These are phyloP conservation scores for Diuraphis noxia DNA, from an alignment of 1,140 invertebrate species.

Conservation along the genomic window DNA sequence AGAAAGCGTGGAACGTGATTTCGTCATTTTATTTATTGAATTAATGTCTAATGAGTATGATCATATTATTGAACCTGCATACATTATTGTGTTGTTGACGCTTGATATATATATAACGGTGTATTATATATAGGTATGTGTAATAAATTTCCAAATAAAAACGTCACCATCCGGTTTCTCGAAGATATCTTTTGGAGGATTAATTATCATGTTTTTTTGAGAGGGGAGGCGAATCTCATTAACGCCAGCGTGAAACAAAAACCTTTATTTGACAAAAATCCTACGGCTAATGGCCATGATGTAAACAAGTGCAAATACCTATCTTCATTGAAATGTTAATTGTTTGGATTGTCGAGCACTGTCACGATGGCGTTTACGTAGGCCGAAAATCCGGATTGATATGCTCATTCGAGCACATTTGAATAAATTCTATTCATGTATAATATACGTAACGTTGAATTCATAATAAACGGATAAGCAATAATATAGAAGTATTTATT, in stretches of 20 bases:
- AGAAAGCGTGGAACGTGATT: background rate
- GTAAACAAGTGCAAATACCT: background rate
- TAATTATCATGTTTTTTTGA: background rate
- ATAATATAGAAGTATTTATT: background rate
- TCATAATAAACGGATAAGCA: background rate
- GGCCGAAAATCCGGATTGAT: background rate
- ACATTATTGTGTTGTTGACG: background rate
- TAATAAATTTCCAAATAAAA: background rate
- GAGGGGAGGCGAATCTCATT: background rate
- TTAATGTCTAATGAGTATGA: background rate
- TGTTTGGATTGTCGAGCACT: background rate
- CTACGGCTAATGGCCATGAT: background rate
- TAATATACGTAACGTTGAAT: background rate
- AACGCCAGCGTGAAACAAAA: background rate
- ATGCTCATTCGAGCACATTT: background rate
- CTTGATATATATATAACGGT: background rate
- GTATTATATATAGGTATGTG: too few relatives aligned
- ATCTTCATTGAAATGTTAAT: background rate
- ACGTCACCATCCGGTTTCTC: background rate
- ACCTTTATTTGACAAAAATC: background rate
- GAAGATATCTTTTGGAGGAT: background rate
- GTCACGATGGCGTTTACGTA: background rate
- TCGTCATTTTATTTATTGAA: background rate
- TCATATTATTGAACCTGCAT: background rate
- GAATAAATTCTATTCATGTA: background rate